Percentiles rank a stretch among this genome's conserved stretches.
Conservation (phyloP, 2,888 invertebrate genomes). For the Drosophila borealis region DNA sequence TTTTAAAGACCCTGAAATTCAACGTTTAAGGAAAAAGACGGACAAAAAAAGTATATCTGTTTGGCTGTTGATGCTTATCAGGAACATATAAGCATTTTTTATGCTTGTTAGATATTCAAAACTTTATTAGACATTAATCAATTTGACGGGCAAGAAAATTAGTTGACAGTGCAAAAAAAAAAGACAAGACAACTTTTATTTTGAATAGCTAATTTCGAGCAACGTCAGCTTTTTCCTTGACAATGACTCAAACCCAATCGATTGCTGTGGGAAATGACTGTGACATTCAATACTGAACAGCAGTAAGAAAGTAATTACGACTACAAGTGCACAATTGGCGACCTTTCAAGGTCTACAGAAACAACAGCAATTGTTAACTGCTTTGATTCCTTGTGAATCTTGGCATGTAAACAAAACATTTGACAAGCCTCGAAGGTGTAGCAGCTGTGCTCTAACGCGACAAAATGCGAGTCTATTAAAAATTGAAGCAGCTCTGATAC, state of each 20-base stretch:
- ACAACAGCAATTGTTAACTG: not conserved
- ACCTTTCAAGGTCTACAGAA: conserved; percentile 11
- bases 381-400: conserved; percentile 14
- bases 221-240: conserved; percentile 32
- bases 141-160: too few relatives aligned
- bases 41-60: too few relatives aligned
- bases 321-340: not conserved
- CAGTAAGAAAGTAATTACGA: conserved; percentile 2
- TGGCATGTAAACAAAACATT: conserved; percentile 8
- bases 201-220: conserved; percentile 1
- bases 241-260: conserved; percentile 33
- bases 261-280: conserved; percentile 32
- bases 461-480: conserved; percentile 2
- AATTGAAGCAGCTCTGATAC: conserved; percentile 19
- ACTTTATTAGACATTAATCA: too few relatives aligned
- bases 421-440: not conserved
- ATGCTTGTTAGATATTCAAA: too few relatives aligned
- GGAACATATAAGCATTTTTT: too few relatives aligned
- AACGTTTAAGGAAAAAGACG: too few relatives aligned
- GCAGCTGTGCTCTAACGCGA: conserved; percentile 6
- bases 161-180: too few relatives aligned
- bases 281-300: conserved; percentile 20
- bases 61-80: too few relatives aligned
- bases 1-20: too few relatives aligned
- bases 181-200: too few relatives aligned